Percentiles rank a stretch among this genome's conserved stretches.
phyloP scores from a whole-genome alignment of 2,888 invertebrate species.

The Mesoligia furuncula region DNA sequence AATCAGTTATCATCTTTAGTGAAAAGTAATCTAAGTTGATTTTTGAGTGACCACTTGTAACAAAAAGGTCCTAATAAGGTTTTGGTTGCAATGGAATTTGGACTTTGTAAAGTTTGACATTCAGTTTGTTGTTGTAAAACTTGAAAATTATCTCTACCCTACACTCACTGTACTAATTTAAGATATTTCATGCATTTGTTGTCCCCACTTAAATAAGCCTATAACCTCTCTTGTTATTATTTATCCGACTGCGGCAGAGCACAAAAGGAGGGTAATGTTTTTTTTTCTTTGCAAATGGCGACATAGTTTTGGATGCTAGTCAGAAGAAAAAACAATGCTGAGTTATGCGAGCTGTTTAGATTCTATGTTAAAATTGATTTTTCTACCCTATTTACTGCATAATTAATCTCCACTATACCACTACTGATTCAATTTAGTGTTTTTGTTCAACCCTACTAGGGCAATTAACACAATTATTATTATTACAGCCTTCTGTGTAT shows the following conservation, averaged over 20 bases:
- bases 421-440: slow-evolving; percentile 6
- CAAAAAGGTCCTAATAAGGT: no score
- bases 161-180: not conserved
- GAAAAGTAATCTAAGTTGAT: not conserved
- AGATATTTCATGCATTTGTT: not conserved
- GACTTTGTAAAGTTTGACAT: not conserved
- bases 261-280: not conserved
- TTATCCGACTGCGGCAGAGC: not conserved
- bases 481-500: not conserved
- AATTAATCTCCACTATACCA: not conserved
- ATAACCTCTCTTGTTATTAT: not conserved
- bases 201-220: not conserved
- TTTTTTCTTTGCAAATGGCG: not conserved
- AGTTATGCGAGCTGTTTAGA: not conserved
- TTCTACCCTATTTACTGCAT: not conserved
- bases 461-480: not conserved
- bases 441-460: not conserved
- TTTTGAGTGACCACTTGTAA: not conserved
- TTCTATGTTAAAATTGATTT: not conserved
- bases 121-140: not conserved
- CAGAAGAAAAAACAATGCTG: not conserved
- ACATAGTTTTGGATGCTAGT: not conserved
- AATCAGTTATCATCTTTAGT: not conserved
- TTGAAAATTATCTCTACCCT: no score
- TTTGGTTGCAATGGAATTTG: no score